These are phyloP conservation scores for Nebria brevicollis DNA, from an alignment of 2,888 invertebrate species.

Conservation along the genomic window DNA sequence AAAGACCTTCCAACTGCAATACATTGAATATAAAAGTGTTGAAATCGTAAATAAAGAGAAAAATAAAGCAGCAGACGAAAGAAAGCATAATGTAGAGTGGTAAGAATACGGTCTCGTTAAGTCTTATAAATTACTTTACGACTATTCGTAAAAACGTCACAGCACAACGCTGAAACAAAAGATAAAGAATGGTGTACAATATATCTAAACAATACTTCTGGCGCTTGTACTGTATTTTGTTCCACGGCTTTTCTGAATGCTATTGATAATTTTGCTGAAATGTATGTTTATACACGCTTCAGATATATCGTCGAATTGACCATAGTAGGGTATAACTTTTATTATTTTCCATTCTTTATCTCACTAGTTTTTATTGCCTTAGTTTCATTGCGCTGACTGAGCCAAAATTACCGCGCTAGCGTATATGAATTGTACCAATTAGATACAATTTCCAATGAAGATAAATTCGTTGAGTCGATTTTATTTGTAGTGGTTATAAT, in stretches of 20 bases:
- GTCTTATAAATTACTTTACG: conserved; percentile 41
- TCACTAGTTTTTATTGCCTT: background rate
- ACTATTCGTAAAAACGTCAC: conserved; percentile 39
- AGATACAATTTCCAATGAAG: background rate
- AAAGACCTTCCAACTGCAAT: background rate
- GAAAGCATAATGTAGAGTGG: background rate
- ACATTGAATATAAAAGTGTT: background rate
- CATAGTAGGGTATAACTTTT: too few species aligned
- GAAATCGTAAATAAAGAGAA: background rate
- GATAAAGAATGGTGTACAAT: background rate
- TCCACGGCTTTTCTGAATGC: background rate
- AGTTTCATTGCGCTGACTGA: background rate
- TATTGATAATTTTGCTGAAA: background rate
- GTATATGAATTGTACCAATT: background rate
- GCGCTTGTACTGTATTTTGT: background rate
- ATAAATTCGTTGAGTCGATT: background rate
- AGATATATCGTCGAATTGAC: background rate
- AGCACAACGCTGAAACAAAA: background rate
- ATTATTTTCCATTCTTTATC: background rate
- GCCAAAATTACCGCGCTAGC: background rate
- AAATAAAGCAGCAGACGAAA: background rate
- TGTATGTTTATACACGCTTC: background rate
- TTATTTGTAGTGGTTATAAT: background rate
- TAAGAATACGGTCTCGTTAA: conserved; percentile 26
- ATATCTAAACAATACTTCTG: background rate